Conservation (phyloP, 2,797 vertebrate species). For the Siniperca scherzeri region DNA sequence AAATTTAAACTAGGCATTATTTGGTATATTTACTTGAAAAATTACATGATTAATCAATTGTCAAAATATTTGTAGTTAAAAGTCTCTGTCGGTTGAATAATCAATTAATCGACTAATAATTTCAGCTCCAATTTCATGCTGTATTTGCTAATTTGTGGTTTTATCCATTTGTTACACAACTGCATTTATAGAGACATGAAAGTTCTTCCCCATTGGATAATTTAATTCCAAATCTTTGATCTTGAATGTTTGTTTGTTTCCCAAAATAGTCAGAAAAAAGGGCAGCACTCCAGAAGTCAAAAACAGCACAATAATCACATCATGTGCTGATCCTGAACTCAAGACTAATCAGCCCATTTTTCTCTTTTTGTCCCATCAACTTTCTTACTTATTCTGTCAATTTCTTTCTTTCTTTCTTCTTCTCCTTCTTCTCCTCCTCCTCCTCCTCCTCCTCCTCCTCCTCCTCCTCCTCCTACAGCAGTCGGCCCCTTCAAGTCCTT, state of each 20-base stretch:
- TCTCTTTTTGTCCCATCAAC: background rate
- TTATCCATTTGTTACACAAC: background rate
- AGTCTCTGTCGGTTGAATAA: background rate
- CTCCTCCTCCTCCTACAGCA: constrained; percentile 74
- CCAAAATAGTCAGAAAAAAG: background rate
- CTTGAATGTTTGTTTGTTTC: background rate
- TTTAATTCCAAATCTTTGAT: background rate
- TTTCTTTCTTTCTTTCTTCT: constrained; percentile 79
- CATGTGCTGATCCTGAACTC: background rate
- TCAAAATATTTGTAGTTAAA: background rate
- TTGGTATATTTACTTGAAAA: background rate
- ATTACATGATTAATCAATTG: background rate
- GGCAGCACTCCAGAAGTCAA: background rate
- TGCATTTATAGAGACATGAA: background rate
- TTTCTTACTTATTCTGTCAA: constrained; percentile 71
- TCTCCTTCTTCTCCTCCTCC: background rate
- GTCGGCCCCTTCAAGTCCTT: constrained; percentile 93
- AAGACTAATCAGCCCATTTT: background rate
- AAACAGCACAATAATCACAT: background rate
- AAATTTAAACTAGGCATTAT: background rate
- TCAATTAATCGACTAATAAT: background rate
- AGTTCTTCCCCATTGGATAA: background rate
- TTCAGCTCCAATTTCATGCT: background rate
- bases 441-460: background rate
- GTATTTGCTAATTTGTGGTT: background rate